These are phyloP conservation scores for Acanthosepion esculentum DNA, from an alignment of 2,888 invertebrate species.

Conservation along the genomic window DNA sequence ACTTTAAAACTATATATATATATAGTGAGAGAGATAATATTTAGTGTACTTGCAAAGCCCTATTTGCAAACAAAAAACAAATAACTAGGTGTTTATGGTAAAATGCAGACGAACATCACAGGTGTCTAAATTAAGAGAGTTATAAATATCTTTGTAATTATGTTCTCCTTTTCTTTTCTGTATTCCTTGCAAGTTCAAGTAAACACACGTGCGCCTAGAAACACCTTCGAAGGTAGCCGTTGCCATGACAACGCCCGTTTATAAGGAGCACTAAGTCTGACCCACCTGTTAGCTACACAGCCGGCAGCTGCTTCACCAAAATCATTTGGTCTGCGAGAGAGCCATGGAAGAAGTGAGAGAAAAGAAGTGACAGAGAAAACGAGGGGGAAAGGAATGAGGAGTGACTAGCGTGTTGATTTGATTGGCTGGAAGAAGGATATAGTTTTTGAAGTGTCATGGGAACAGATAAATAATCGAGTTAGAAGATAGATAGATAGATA, in stretches of 20 bases:
- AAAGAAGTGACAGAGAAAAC: no score
- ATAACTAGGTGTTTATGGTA: no score
- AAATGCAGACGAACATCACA: no score
- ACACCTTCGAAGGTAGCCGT: background rate
- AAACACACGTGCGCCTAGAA: background rate
- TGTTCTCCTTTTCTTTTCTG: background rate
- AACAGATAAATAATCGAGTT: background rate
- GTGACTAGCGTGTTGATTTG: background rate
- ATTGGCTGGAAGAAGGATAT: background rate
- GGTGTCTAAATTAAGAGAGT: no score
- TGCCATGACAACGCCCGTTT: background rate
- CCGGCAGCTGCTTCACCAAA: background rate
- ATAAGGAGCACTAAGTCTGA: background rate
- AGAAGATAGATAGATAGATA: no score
- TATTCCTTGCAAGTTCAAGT: background rate
- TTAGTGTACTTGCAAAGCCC: no score
- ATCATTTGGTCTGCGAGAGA: background rate
- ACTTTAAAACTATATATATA: no score
- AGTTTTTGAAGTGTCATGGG: no score
- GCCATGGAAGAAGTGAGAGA: background rate
- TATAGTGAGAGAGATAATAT: no score
- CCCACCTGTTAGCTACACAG: constrained; percentile 21
- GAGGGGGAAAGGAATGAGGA: background rate
- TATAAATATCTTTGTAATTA: background rate
- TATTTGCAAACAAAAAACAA: no score